Evolutionary conservation across 2,888 invertebrate species (phyloP).

Genomic region (Diarsia rubi): DNA sequence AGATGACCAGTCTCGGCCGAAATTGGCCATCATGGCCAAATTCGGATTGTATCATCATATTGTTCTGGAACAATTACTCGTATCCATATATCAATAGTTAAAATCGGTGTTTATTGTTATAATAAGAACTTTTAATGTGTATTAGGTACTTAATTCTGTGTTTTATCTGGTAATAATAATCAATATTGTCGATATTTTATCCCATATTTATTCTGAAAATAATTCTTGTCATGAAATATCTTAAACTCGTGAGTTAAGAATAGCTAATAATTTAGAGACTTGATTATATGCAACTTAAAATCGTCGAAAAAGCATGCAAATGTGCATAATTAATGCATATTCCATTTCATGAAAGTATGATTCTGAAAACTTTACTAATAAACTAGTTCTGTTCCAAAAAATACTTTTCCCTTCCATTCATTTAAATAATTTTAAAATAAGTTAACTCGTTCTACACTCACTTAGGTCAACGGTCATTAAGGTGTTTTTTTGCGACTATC

Average conservation of each 20-base stretch:
- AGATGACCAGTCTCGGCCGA: background rate
- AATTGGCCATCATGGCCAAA: background rate
- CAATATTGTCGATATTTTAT: conserved; percentile 7
- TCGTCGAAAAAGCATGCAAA: background rate
- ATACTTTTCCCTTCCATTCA: background rate
- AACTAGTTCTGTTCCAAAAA: background rate
- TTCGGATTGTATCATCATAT: background rate
- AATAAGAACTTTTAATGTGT: conserved; percentile 37
- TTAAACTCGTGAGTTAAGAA: background rate
- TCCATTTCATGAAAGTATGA: background rate
- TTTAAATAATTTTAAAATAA: background rate
- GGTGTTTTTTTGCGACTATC: background rate
- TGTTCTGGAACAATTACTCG: conserved; percentile 22
- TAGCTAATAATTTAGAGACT: background rate
- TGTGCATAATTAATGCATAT: background rate
- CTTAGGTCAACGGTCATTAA: background rate
- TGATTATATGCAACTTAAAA: conserved; percentile 2
- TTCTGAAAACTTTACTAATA: too few relatives aligned
- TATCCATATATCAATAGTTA: conserved; percentile 10
- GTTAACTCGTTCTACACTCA: background rate
- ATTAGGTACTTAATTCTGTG: conserved; percentile 47
- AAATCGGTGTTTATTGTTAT: conserved; percentile 51
- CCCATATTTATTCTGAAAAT: conserved; percentile 15
- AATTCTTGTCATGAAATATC: conserved; percentile 11
- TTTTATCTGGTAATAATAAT: conserved; percentile 24